Percentiles rank a stretch among this genome's conserved stretches.
These are phyloP conservation scores for Didymodactylos carnosus DNA, from an alignment of 2,888 invertebrate genomes.

Conservation along the genomic window DNA sequence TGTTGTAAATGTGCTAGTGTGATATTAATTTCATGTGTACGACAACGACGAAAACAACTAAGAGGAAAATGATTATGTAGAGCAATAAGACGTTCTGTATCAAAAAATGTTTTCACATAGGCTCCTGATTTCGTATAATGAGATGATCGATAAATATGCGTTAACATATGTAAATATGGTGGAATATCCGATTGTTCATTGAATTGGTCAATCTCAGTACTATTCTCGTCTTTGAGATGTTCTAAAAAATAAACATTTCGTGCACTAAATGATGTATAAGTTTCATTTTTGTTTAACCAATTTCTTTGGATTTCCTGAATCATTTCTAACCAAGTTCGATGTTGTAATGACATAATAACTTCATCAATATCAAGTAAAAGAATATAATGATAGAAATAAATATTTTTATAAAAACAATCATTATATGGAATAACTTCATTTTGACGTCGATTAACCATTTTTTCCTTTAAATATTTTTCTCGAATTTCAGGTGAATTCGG, in stretches of 20 bases:
- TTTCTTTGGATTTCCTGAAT: background rate
- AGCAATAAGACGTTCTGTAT: background rate
- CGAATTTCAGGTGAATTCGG: background rate
- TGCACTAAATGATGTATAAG: background rate
- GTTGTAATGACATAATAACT: background rate
- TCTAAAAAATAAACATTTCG: background rate
- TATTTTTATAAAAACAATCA: background rate
- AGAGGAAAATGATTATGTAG: background rate
- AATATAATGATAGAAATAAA: background rate
- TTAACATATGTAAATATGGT: background rate
- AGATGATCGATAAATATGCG: background rate
- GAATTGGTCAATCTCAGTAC: background rate
- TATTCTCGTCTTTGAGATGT: background rate
- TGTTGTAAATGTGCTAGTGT: background rate
- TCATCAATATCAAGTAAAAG: background rate
- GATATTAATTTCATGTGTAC: background rate
- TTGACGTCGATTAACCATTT: background rate
- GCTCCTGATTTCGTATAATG: background rate
- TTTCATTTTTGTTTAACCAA: background rate
- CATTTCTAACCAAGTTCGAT: background rate
- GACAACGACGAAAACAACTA: background rate
- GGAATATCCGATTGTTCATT: background rate
- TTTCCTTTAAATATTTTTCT: background rate
- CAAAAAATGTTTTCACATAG: background rate
- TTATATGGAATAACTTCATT: background rate